A percentile compares a stretch with the other conserved stretches of the same genome.
Evolutionary conservation across 2,888 invertebrate genomes (phyloP).

Genomic region (Ephialtes manifestator): DNA sequence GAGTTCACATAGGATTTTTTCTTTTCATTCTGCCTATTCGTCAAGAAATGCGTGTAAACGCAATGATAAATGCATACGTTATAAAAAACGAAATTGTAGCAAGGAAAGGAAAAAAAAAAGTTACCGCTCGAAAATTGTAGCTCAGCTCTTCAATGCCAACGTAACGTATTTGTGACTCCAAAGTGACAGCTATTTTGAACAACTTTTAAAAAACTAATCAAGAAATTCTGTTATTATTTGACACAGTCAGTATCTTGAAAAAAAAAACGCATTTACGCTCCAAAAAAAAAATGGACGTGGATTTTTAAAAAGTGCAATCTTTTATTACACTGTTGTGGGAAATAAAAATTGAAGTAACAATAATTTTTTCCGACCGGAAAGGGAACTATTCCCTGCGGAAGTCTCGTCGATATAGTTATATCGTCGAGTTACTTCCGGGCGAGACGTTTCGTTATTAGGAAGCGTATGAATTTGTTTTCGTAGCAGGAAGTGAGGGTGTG

Average conservation of each 20-base stretch:
- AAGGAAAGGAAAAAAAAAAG: neutral
- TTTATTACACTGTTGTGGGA: too few relatives aligned
- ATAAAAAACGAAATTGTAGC: neutral
- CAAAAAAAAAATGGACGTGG: too few relatives aligned
- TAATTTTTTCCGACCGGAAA: too few relatives aligned
- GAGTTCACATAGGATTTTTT: slow-evolving; percentile 8
- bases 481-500: slow-evolving; percentile 58
- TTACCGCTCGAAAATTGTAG: neutral
- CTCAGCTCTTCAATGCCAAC: neutral
- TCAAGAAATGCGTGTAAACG: neutral
- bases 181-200: too few relatives aligned
- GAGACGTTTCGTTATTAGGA: slow-evolving; percentile 44
- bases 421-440: slow-evolving; percentile 54
- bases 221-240: too few relatives aligned
- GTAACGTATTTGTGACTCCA: too few relatives aligned
- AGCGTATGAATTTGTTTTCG: slow-evolving; percentile 59
- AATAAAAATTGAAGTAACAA: too few relatives aligned
- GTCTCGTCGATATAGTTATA: slow-evolving; percentile 23
- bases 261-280: too few relatives aligned
- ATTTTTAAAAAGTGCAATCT: too few relatives aligned
- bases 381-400: neutral
- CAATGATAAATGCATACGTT: neutral
- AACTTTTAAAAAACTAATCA: too few relatives aligned
- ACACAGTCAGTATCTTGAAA: too few relatives aligned
- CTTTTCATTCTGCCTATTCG: neutral